These are phyloP conservation scores for Platycercus adscitus DNA, from an alignment of 2,113 vertebrate species.

Conservation along the genomic window DNA sequence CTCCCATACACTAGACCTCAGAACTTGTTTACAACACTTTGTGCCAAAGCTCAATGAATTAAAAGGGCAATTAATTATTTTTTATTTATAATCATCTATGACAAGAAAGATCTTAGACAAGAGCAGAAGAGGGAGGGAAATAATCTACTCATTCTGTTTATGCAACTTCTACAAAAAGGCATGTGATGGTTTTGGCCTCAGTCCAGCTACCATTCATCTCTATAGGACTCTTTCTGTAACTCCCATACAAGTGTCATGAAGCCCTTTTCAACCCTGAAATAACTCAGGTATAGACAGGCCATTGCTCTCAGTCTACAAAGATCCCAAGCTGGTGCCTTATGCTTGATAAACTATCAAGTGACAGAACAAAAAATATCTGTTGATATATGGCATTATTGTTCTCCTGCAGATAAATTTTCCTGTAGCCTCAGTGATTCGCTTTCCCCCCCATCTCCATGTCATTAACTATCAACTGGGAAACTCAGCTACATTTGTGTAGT, in stretches of 20 bases:
- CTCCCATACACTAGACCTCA: not conserved
- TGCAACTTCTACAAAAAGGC: constrained; percentile 30
- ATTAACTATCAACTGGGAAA: not conserved
- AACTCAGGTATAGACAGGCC: not conserved
- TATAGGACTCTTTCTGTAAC: not conserved
- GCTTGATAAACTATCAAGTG: not conserved
- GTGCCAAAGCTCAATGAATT: constrained; percentile 1
- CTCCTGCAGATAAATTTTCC: not conserved
- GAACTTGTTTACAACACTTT: constrained; percentile 25
- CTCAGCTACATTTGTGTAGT: not conserved
- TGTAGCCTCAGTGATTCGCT: not conserved
- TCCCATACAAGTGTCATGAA: not conserved
- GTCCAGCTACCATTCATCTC: constrained; percentile 1
- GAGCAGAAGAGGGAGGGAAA: constrained; percentile 10
- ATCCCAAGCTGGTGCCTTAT: not conserved
- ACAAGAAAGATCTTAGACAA: constrained; percentile 43
- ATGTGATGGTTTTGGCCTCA: constrained; percentile 38
- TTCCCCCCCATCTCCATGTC: not conserved
- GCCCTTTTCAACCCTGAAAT: not conserved
- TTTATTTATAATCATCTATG: constrained; percentile 51
- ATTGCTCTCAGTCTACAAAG: not conserved
- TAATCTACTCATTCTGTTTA: constrained; percentile 37
- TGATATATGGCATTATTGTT: not conserved
- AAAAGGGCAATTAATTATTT: constrained; percentile 30
- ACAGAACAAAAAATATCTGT: not conserved